These are phyloP conservation scores for Pogonophryne albipinna DNA, from an alignment of 2,797 vertebrate genomes.

Conservation along the genomic window DNA sequence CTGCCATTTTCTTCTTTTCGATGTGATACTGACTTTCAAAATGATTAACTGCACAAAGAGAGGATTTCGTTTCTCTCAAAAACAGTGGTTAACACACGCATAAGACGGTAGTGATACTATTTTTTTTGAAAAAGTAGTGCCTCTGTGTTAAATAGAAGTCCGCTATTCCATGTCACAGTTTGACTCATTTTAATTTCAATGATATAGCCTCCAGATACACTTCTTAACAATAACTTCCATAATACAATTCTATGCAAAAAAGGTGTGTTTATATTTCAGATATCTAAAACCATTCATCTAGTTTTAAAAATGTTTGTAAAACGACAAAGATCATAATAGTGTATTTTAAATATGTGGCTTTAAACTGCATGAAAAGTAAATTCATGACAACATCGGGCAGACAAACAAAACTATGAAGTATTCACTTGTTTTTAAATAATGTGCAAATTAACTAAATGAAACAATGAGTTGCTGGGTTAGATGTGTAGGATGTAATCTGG, in stretches of 20 bases:
- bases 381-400: no score
- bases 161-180: background rate
- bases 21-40: slow-evolving; percentile 56
- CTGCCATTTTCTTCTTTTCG: slow-evolving; percentile 43
- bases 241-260: background rate
- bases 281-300: no score
- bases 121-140: background rate
- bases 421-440: background rate
- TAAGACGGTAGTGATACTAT: background rate
- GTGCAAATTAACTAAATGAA: slow-evolving; percentile 9
- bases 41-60: slow-evolving; percentile 47
- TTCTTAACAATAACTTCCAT: no score
- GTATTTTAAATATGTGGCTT: no score
- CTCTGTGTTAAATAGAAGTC: background rate
- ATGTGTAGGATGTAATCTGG: slow-evolving; percentile 27
- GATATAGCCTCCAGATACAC: no score
- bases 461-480: background rate
- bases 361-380: no score
- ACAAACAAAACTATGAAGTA: no score
- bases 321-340: no score
- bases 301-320: no score
- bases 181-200: background rate
- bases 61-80: slow-evolving; percentile 11
- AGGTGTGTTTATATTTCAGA: background rate
- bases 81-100: slow-evolving; percentile 3